phyloP scores from a whole-genome alignment of 2,113 vertebrate genomes.

The Prunella fulvescens region DNA sequence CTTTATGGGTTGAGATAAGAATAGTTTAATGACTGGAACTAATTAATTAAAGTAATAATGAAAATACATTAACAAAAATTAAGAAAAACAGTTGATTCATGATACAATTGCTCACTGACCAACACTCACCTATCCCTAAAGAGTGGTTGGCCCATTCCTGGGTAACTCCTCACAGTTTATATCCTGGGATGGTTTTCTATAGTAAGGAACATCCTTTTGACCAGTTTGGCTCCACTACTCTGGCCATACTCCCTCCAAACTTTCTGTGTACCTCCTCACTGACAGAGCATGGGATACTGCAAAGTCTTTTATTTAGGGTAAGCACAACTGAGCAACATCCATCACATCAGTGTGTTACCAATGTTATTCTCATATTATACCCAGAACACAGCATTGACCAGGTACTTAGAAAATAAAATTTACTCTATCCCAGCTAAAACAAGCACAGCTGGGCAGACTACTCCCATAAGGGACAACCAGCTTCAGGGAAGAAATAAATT shows the following conservation, averaged over 20 bases:
- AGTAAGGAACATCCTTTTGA: background rate
- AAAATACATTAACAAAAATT: background rate
- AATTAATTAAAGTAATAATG: background rate
- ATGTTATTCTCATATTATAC: background rate
- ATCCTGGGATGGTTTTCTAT: background rate
- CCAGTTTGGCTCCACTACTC: background rate
- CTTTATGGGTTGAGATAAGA: background rate
- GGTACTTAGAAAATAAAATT: background rate
- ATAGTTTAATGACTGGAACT: background rate
- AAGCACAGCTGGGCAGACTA: background rate
- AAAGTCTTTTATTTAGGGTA: background rate
- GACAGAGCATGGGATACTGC: background rate
- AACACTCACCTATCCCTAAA: background rate
- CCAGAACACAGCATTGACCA: background rate
- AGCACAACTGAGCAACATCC: background rate
- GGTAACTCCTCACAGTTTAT: background rate
- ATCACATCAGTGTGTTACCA: background rate
- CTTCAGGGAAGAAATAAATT: background rate
- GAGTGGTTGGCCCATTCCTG: background rate
- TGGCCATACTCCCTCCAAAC: no score
- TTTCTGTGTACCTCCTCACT: background rate
- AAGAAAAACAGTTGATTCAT: background rate
- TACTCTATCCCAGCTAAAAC: background rate
- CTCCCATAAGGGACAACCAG: background rate
- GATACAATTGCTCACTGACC: background rate